phyloP scores from a whole-genome alignment of 2,113 vertebrate genomes.

The Gadus macrocephalus region DNA sequence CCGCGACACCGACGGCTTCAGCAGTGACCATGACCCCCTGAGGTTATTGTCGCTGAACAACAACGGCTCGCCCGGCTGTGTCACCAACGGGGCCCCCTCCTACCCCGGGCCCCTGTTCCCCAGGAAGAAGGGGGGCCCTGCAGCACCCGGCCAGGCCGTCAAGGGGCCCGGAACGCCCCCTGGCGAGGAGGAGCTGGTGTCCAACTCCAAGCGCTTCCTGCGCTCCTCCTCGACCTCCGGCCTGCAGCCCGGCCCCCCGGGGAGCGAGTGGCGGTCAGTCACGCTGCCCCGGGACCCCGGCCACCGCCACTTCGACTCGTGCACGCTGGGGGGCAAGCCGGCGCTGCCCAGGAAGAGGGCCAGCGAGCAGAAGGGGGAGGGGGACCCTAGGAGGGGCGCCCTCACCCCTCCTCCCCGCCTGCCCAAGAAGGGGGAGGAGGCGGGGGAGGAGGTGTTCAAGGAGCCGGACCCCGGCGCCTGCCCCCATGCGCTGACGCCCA shows the following conservation, averaged over 20 bases:
- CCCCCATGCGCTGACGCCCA: constrained; percentile 83
- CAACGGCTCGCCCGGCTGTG: constrained; percentile 67
- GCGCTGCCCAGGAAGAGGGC: constrained; percentile 88
- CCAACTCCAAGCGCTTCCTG: constrained; percentile 85
- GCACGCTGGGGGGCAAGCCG: constrained; percentile 85
- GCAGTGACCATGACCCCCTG: constrained; percentile 61
- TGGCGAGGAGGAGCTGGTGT: constrained; percentile 76
- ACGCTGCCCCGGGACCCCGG: constrained; percentile 89
- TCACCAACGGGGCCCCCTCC: constrained; percentile 80
- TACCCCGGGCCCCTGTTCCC: constrained; percentile 77
- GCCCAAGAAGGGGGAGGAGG: constrained; percentile 77
- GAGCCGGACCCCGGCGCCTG: constrained; percentile 82
- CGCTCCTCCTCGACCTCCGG: constrained; percentile 87
- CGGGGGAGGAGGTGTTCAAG: constrained; percentile 74
- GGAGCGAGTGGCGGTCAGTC: constrained; percentile 85
- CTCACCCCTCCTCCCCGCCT: constrained; percentile 86
- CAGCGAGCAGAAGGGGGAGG: constrained; percentile 76
- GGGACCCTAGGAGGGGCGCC: constrained; percentile 68
- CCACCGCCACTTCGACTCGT: constrained; percentile 84
- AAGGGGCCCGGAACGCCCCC: constrained; percentile 68
- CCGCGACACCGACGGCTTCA: constrained; percentile 71
- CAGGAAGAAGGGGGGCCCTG: constrained; percentile 78
- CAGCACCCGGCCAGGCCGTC: constrained; percentile 57
- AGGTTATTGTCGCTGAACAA: constrained; percentile 74
- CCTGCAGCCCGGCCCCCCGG: constrained; percentile 75